Conservation (phyloP, 2,888 invertebrate species). For the Lagria hirta region DNA sequence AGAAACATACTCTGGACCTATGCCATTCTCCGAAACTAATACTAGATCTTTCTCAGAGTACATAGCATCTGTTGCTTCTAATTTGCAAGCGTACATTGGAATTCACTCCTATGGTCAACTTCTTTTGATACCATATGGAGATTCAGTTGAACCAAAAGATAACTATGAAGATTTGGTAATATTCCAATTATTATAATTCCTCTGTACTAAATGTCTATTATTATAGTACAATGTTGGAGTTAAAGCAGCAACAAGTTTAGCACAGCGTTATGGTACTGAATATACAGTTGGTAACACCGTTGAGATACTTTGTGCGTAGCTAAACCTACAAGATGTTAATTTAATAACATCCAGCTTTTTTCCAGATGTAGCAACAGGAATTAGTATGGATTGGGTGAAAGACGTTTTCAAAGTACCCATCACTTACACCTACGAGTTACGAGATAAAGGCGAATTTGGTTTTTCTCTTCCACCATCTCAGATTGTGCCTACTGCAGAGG, state of each 20-base stretch:
- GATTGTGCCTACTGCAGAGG: no score
- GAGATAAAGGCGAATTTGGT: no score
- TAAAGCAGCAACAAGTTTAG: conserved; percentile 42
- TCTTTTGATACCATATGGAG: conserved; percentile 69
- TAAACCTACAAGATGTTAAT: no score
- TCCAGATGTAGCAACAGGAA: no score
- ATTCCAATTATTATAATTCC: neutral
- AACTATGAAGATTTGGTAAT: conserved; percentile 11
- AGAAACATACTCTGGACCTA: conserved; percentile 66
- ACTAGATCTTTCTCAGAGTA: conserved; percentile 59
- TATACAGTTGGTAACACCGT: conserved; percentile 55
- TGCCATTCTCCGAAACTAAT: conserved; percentile 72
- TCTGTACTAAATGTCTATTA: conserved; percentile 6
- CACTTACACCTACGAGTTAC: no score
- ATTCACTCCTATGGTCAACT: conserved; percentile 76
- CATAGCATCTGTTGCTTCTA: conserved; percentile 49
- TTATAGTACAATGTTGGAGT: conserved; percentile 35
- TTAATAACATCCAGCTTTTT: no score
- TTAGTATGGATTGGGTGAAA: no score
- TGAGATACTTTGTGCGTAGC: conserved; percentile 53
- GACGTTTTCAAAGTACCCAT: no score
- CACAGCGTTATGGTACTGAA: conserved; percentile 50
- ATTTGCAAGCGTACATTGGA: conserved; percentile 61
- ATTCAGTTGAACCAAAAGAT: conserved; percentile 5
- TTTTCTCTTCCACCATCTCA: no score